phyloP scores from a whole-genome alignment of 2,797 vertebrate species.

The Ambastaia sidthimunki region DNA sequence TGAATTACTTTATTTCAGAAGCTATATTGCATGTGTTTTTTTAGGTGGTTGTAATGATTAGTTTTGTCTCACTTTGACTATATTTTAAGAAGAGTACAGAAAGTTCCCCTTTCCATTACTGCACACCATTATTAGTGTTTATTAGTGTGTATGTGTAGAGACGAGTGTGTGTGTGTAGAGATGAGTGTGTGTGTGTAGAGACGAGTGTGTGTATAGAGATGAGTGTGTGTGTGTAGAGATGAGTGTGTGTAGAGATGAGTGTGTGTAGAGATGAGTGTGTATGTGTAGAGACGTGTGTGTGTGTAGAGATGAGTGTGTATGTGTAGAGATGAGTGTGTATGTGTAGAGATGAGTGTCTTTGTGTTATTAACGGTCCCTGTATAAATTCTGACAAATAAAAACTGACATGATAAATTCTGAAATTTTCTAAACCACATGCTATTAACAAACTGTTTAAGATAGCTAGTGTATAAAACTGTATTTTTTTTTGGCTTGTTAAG shows the following conservation, averaged over 20 bases:
- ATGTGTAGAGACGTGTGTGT: conserved; percentile 5
- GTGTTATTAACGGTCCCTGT: neutral
- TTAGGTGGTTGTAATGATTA: conserved; percentile 16
- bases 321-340: no score
- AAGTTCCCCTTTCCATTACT: neutral
- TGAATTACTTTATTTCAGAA: conserved; percentile 6
- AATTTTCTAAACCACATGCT: conserved; percentile 20
- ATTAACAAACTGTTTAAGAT: conserved; percentile 15
- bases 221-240: conserved; percentile 6
- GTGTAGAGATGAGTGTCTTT: conserved; percentile 5
- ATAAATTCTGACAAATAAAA: neutral
- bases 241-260: neutral
- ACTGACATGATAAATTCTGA: neutral
- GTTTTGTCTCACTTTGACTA: conserved; percentile 29
- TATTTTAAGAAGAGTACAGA: conserved; percentile 19
- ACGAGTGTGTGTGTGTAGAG: neutral
- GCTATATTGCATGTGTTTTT: conserved; percentile 26
- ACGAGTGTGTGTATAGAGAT: neutral
- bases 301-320: no score
- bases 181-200: conserved; percentile 8
- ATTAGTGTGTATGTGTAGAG: conserved; percentile 8
- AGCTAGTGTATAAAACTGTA: no score
- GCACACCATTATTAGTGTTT: conserved; percentile 6
- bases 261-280: no score
- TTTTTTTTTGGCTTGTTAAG: no score